These are phyloP conservation scores for Linepithema humile DNA, from an alignment of 1,140 invertebrate species.

Conservation along the genomic window DNA sequence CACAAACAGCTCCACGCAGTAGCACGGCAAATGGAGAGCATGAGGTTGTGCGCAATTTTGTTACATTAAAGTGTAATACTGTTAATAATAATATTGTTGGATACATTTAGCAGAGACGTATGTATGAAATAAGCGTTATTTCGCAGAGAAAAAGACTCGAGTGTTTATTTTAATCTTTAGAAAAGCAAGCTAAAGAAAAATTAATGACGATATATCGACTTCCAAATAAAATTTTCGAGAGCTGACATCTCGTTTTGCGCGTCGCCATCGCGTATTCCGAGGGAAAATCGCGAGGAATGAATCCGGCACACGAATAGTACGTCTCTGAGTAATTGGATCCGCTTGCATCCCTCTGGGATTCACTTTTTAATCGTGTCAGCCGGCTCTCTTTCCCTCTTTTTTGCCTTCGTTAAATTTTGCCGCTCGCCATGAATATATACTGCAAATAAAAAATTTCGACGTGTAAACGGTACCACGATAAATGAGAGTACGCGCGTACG, in stretches of 20 bases:
- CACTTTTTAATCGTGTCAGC: constrained; percentile 67
- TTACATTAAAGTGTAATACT: neutral
- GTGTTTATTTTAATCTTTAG: neutral
- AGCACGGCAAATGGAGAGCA: too few relatives aligned
- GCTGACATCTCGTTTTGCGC: constrained; percentile 57
- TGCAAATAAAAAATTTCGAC: constrained; percentile 50
- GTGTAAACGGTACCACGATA: constrained; percentile 51
- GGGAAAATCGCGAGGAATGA: constrained; percentile 56
- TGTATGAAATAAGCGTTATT: neutral
- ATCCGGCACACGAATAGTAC: constrained; percentile 43
- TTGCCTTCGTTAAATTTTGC: constrained; percentile 68
- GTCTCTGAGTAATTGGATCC: constrained; percentile 68
- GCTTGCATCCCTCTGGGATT: constrained; percentile 45
- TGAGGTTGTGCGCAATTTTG: too few relatives aligned
- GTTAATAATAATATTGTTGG: neutral
- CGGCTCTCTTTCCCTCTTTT: constrained; percentile 51
- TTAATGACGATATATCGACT: neutral
- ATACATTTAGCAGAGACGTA: too few relatives aligned
- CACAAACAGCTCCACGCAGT: constrained; percentile 1
- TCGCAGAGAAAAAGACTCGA: neutral
- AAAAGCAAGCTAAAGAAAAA: neutral
- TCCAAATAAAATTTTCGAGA: constrained; percentile 30
- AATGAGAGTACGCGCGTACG: constrained; percentile 30
- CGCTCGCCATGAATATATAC: constrained; percentile 53
- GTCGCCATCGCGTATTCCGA: constrained; percentile 35